A percentile compares a stretch with the other conserved stretches of the same genome.
Conservation (phyloP, 2,797 vertebrate species). For the Muscicapa comitata region DNA sequence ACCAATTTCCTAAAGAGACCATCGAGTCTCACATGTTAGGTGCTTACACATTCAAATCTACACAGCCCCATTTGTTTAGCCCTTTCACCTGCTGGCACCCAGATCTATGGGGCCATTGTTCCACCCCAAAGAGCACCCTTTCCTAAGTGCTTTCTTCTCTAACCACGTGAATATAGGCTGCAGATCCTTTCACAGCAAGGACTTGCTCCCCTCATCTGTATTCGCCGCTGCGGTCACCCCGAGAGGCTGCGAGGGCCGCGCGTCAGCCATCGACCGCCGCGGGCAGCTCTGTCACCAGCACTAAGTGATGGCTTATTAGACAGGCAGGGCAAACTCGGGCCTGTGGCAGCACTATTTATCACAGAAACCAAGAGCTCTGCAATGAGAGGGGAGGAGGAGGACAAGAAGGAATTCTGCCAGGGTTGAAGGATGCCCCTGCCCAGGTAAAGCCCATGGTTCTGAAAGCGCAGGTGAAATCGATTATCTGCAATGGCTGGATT, state of each 20-base stretch:
- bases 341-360: neutral
- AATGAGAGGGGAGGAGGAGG: neutral
- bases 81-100: neutral
- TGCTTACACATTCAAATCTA: neutral
- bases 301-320: neutral
- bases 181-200: neutral
- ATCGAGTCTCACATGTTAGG: accelerated
- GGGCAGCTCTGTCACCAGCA: neutral
- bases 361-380: neutral
- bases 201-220: neutral
- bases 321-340: neutral
- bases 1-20: neutral
- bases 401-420: neutral
- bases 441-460: neutral
- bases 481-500: neutral
- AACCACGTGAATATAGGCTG: neutral
- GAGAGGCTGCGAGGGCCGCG: neutral
- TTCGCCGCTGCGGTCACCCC: neutral
- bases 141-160: neutral
- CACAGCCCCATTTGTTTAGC: neutral
- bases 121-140: neutral
- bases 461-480: neutral
- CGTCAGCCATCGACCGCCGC: neutral
- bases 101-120: neutral
- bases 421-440: neutral